Conservation (phyloP, 2,113 vertebrate genomes). For the Rutilus rutilus region DNA sequence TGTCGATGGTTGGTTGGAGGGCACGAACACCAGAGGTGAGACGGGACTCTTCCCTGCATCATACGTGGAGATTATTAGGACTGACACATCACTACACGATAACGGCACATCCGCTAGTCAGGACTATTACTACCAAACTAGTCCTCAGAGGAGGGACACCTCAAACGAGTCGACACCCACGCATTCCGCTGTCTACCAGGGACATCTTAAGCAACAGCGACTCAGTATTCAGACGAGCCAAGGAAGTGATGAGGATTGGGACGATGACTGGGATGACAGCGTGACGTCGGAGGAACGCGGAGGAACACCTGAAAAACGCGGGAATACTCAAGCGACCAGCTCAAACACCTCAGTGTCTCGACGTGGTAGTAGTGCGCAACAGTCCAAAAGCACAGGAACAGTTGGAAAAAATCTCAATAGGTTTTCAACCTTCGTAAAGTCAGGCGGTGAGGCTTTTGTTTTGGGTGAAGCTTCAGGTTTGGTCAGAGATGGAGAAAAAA, state of each 20-base stretch:
- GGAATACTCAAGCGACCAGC: conserved; percentile 69
- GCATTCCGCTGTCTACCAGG: conserved; percentile 61
- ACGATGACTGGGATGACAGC: conserved; percentile 94
- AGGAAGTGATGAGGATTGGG: conserved; percentile 95
- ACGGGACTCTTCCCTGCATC: conserved; percentile 94
- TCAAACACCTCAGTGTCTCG: conserved; percentile 76
- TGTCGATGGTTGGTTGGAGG: conserved; percentile 94
- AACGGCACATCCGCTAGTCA: conserved; percentile 68
- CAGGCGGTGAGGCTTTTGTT: conserved; percentile 93
- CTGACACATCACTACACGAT: conserved; percentile 60
- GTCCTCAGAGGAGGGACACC: conserved; percentile 53
- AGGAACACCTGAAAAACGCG: conserved; percentile 74
- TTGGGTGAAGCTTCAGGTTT: conserved; percentile 89
- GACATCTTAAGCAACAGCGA: conserved; percentile 67
- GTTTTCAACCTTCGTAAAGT: conserved; percentile 97
- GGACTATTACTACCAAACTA: conserved; percentile 66
- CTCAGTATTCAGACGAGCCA: conserved; percentile 81
- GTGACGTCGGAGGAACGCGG: conserved; percentile 79
- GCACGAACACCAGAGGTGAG: conserved; percentile 89
- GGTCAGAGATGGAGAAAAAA: conserved; percentile 89
- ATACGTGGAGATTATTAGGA: conserved; percentile 88
- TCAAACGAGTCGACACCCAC: conserved; percentile 62
- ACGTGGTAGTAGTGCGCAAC: conserved; percentile 65
- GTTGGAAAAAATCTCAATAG: conserved; percentile 95
- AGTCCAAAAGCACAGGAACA: conserved; percentile 87